Base-by-base conservation (phyloP, 1,140 invertebrate species). In the Cataglyphis hispanica region DNA sequence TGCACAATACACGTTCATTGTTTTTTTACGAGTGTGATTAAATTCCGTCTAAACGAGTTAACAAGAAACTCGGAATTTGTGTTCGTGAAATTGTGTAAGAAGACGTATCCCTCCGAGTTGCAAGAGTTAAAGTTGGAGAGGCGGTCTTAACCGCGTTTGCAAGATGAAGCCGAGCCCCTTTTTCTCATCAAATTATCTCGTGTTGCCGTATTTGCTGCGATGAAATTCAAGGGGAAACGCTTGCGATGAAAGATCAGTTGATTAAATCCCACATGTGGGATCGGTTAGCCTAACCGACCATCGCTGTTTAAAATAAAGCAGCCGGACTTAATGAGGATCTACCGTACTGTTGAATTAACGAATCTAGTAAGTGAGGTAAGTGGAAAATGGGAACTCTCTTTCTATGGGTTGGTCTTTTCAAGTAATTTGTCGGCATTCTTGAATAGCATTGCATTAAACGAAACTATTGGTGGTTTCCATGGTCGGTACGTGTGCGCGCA, bases 41-140 rank as follows among this genome's bases (percentile, higher is more conserved):
- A 83, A 83, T 72, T 81, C 37, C n/a, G 34, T 34, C 53, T 40
- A 13, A 72, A 74, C 25, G 40, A 83, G 78, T 83, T 74, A 83
- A 74, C 78, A 83, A 83, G 67, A 83, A 83, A 60, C 78, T 74
- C 19, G 78, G 56, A 74, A 83, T 53, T 31, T 60, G 7, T 11
- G 53, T 58, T 72, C 43, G 37, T 34, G 53, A 25, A 60, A 83
- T 25, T 43, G 67, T 22, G 53, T 11, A 56, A 83, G 67, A 83
- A 46, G 19, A 69, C 53, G 78, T 43, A 22, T 60, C 40, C 40
- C 37, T 34, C 31, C n/a, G 10, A 25, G 8, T 64, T 10, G 16
- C 16, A 25, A 27, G 78, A 43, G n/a, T 72, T 83, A 46, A 83
- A 83, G 67, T 83, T 72, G 50, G 40, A 34, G 78, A 72, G 67